A percentile compares a stretch with the other conserved stretches of the same genome.
These are phyloP conservation scores for Tortrix viridana DNA, from an alignment of 2,888 invertebrate species.

Conservation along the genomic window DNA sequence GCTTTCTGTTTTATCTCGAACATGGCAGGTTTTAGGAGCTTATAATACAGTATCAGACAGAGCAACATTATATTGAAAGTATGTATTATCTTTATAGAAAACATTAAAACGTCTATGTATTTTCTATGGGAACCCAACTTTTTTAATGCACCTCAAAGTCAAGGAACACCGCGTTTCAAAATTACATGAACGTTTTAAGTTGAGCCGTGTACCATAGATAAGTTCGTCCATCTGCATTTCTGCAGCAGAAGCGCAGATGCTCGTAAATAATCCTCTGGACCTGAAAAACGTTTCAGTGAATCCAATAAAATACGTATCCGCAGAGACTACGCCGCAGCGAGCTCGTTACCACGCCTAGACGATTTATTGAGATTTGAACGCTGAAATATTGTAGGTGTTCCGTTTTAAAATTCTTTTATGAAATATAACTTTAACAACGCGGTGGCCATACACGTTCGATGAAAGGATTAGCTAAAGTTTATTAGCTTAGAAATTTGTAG, in stretches of 20 bases:
- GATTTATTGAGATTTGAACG: constrained; percentile 84
- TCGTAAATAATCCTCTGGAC: constrained; percentile 83
- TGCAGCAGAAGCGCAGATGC: constrained; percentile 77
- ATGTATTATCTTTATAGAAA: no score
- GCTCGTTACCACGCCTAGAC: constrained; percentile 83
- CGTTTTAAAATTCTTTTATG: constrained; percentile 78
- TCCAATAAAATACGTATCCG: constrained; percentile 85
- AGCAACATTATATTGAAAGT: no score
- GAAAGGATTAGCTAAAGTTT: no score
- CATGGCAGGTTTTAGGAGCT: no score
- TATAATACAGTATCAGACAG: no score
- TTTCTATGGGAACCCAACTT: no score
- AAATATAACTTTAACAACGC: constrained; percentile 55
- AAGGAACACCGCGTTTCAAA: background rate
- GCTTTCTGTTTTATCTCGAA: no score
- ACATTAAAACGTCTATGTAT: no score
- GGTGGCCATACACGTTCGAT: background rate
- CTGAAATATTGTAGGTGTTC: constrained; percentile 82
- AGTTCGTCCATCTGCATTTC: constrained; percentile 78
- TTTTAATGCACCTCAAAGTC: no score
- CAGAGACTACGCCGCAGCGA: constrained; percentile 82
- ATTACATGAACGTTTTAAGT: constrained; percentile 9
- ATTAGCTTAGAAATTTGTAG: no score
- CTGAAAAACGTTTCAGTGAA: constrained; percentile 84
- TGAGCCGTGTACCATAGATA: background rate